These are phyloP conservation scores for Prunella strophiata DNA, from an alignment of 2,797 vertebrate genomes.

Conservation along the genomic window DNA sequence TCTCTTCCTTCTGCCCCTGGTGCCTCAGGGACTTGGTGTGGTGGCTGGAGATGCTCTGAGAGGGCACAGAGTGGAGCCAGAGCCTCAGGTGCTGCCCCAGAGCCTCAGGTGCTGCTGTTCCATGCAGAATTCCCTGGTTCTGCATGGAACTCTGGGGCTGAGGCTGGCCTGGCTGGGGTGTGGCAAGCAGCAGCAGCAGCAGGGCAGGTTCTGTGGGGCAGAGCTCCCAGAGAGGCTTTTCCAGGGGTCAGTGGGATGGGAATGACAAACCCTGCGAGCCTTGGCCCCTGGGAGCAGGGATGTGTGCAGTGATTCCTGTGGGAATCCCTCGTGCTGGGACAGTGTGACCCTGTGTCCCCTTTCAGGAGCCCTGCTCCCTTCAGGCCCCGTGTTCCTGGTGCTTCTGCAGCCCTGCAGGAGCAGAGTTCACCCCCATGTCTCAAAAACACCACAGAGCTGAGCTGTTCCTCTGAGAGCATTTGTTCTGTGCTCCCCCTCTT, in stretches of 20 bases:
- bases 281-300: background rate
- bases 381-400: rapidly evolving
- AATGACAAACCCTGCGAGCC: background rate
- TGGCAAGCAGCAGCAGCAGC: background rate
- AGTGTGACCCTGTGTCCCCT: rapidly evolving
- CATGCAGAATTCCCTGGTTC: background rate
- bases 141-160: background rate
- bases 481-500: background rate
- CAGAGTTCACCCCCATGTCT: rapidly evolving
- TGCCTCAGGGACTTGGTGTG: background rate
- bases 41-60: background rate
- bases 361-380: background rate
- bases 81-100: background rate
- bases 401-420: background rate
- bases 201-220: background rate
- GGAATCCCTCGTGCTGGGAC: rapidly evolving
- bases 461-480: rapidly evolving
- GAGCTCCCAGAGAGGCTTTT: background rate
- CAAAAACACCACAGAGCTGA: background rate
- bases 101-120: background rate
- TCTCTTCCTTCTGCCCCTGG: background rate
- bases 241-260: background rate
- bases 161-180: background rate
- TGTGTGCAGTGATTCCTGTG: background rate
- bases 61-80: background rate